Conservation (phyloP, 2,113 vertebrate genomes). For the Leptobrachium leishanense region DNA sequence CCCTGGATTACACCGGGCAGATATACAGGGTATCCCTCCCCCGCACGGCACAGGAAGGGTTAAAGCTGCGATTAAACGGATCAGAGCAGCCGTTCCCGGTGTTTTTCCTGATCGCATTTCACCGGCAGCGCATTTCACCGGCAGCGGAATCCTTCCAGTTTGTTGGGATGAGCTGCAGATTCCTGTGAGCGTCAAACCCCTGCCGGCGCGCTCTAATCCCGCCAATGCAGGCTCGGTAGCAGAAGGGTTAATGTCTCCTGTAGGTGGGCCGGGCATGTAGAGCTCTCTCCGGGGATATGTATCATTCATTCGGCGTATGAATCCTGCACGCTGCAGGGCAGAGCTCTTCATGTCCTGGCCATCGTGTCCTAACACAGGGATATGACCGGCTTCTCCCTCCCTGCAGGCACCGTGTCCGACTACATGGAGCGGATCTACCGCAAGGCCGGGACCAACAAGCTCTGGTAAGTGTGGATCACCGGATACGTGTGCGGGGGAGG, state of each 20-base stretch:
- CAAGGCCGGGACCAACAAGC: slow-evolving; percentile 90
- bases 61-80: slow-evolving; percentile 22
- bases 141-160: background rate
- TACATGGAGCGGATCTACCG: slow-evolving; percentile 94
- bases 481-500: too few relatives aligned
- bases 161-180: background rate
- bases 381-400: background rate
- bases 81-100: slow-evolving; percentile 1
- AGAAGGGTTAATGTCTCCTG: background rate
- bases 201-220: too few relatives aligned
- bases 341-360: too few relatives aligned
- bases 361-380: too few relatives aligned
- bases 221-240: background rate
- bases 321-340: too few relatives aligned
- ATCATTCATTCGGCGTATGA: too few relatives aligned
- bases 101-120: too few relatives aligned
- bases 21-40: too few relatives aligned
- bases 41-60: background rate
- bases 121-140: background rate
- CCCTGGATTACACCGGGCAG: too few relatives aligned
- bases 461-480: slow-evolving; percentile 83
- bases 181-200: background rate
- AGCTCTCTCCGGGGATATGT: too few relatives aligned
- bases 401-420: slow-evolving; percentile 79
- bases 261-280: too few relatives aligned